These are phyloP conservation scores for Cheilosia scutellata DNA, from an alignment of 2,888 invertebrate genomes.

Conservation along the genomic window DNA sequence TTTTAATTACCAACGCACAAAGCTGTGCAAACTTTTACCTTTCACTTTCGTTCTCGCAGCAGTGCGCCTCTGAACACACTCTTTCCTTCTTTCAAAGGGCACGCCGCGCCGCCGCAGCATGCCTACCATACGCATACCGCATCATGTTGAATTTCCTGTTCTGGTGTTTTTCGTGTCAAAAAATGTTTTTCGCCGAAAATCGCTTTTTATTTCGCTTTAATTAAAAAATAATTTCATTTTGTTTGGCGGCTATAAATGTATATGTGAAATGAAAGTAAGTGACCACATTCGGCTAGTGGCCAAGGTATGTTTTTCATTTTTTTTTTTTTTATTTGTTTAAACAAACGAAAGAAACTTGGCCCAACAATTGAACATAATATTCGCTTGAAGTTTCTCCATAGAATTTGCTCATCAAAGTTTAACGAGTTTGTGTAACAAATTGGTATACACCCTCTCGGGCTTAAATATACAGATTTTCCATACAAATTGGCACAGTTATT, in stretches of 20 bases:
- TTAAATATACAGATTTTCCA: constrained; percentile 4
- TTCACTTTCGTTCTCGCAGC: constrained; percentile 40
- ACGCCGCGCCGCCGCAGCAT: background rate
- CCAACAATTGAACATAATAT: background rate
- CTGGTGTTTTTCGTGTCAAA: constrained; percentile 1
- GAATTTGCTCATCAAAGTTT: constrained; percentile 19
- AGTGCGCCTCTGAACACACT: constrained; percentile 12
- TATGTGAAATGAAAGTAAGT: constrained; percentile 67
- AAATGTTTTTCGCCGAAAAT: constrained; percentile 11
- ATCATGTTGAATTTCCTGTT: constrained; percentile 41
- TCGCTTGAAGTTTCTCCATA: constrained; percentile 9
- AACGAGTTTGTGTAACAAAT: constrained; percentile 60
- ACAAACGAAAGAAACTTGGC: constrained; percentile 22
- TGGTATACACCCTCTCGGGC: constrained; percentile 30
- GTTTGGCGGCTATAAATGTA: constrained; percentile 21
- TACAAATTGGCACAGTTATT: constrained; percentile 21
- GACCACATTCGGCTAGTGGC: constrained; percentile 35
- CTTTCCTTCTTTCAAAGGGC: constrained; percentile 21
- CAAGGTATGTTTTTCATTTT: constrained; percentile 3
- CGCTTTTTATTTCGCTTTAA: constrained; percentile 47
- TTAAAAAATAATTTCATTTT: constrained; percentile 42
- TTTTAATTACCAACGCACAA: constrained; percentile 30
- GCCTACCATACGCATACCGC: too few species aligned
- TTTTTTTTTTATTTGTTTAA: background rate
- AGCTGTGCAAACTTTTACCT: constrained; percentile 40